Percentiles rank a stretch among this genome's conserved stretches.
Conservation (phyloP, 2,888 invertebrate species). For the Incurvaria masculella region DNA sequence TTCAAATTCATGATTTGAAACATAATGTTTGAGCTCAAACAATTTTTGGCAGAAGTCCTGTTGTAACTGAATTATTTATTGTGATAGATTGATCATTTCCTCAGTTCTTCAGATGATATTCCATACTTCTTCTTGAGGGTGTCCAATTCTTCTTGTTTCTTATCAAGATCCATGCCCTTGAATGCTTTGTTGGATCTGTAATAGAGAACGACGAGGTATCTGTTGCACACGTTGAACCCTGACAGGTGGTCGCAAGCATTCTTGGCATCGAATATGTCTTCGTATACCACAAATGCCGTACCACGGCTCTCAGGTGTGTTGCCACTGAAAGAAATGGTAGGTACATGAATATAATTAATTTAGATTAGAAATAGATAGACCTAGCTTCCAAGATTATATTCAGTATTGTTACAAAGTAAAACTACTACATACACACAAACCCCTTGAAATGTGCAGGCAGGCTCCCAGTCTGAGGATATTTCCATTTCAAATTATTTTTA, state of each 20-base stretch:
- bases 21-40: too few species aligned
- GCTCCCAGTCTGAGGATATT: too few species aligned
- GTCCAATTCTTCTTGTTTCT: slow-evolving; percentile 94
- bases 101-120: slow-evolving; percentile 57
- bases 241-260: slow-evolving; percentile 99
- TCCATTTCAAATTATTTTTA: too few species aligned
- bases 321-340: slow-evolving; percentile 65
- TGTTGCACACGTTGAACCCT: slow-evolving; percentile 98
- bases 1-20: too few species aligned
- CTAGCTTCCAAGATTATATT: too few species aligned
- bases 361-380: too few species aligned
- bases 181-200: slow-evolving; percentile 97
- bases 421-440: too few species aligned
- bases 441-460: too few species aligned
- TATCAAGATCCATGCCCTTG: slow-evolving; percentile 92
- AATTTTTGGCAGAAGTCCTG: too few species aligned
- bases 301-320: slow-evolving; percentile 98
- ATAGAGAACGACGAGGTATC: slow-evolving; percentile 98
- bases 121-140: slow-evolving; percentile 95
- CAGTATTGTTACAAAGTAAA: too few species aligned
- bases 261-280: slow-evolving; percentile 99
- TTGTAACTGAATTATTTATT: neutral
- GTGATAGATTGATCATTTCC: slow-evolving; percentile 29
- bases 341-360: neutral
- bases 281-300: slow-evolving; percentile 99